These are phyloP conservation scores for Punctoribates punctum DNA, from an alignment of 2,888 invertebrate species.

Conservation along the genomic window DNA sequence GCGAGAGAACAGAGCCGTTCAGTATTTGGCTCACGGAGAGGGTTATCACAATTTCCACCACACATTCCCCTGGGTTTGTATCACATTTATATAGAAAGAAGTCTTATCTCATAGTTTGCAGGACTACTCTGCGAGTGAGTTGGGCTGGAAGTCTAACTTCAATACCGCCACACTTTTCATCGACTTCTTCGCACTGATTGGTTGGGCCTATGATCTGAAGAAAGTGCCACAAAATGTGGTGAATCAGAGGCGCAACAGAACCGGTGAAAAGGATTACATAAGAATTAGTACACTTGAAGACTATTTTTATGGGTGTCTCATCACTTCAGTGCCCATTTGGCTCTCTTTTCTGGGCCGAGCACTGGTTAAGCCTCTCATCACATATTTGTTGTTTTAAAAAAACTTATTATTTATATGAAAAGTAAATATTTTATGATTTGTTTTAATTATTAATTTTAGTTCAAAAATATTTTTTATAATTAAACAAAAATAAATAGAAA, in stretches of 20 bases:
- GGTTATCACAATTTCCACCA: slow-evolving; percentile 57
- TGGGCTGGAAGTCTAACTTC: slow-evolving; percentile 51
- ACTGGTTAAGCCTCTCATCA: background rate
- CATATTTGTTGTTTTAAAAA: background rate
- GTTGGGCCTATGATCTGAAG: slow-evolving; percentile 53
- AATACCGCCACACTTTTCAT: slow-evolving; percentile 55
- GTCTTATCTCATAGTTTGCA: background rate
- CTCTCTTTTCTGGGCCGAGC: slow-evolving; percentile 9
- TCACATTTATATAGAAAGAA: background rate
- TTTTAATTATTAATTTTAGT: background rate
- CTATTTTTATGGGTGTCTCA: background rate
- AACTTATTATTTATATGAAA: background rate
- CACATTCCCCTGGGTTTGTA: slow-evolving; percentile 52
- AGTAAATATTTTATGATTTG: background rate
- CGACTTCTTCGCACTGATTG: slow-evolving; percentile 53
- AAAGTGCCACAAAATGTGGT: slow-evolving; percentile 37
- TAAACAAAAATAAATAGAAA: background rate
- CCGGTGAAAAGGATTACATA: background rate
- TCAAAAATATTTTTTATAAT: background rate
- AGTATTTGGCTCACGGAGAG: slow-evolving; percentile 51
- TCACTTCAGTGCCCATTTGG: background rate
- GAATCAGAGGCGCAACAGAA: background rate
- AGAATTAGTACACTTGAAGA: background rate
- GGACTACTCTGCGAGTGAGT: slow-evolving; percentile 55
- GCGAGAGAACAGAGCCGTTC: slow-evolving; percentile 53